A percentile compares a stretch with the other conserved stretches of the same genome.
phyloP scores from a whole-genome alignment of 2,888 invertebrate genomes.

The Epiperipatus broadwayi region DNA sequence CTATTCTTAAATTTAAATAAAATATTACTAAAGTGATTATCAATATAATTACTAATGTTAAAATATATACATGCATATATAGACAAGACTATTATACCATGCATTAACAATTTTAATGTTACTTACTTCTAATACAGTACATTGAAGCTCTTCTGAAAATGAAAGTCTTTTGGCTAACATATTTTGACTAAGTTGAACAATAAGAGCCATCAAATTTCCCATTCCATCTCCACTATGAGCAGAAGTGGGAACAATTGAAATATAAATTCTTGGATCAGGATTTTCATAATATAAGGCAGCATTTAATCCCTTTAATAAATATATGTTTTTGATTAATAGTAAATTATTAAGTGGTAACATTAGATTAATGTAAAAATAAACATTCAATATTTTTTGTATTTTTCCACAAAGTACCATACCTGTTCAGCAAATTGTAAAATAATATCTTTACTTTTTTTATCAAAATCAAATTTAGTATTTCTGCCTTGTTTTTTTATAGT shows the following conservation, averaged over 20 bases:
- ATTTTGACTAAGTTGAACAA: constrained; percentile 77
- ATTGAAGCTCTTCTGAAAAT: constrained; percentile 73
- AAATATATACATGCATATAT: no score
- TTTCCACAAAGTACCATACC: constrained; percentile 28
- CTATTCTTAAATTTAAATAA: no score
- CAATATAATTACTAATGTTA: no score
- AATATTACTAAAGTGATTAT: no score
- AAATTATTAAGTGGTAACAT: background rate
- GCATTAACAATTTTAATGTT: background rate
- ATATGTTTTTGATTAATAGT: constrained; percentile 5
- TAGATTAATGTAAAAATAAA: constrained; percentile 12
- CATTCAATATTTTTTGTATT: constrained; percentile 8
- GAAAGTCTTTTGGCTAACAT: constrained; percentile 69
- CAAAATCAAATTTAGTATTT: constrained; percentile 82
- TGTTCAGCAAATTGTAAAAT: constrained; percentile 86
- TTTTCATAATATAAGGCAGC: constrained; percentile 89
- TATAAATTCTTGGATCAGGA: constrained; percentile 74
- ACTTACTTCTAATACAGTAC: constrained; percentile 31
- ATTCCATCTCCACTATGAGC: constrained; percentile 95
- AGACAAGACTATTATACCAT: background rate
- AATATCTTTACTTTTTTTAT: constrained; percentile 60
- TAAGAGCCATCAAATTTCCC: constrained; percentile 85
- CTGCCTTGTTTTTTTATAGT: constrained; percentile 65
- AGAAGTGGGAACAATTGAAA: constrained; percentile 90
- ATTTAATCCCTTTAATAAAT: constrained; percentile 52